phyloP scores from a whole-genome alignment of 2,888 invertebrate genomes.

The Thereva unica region DNA sequence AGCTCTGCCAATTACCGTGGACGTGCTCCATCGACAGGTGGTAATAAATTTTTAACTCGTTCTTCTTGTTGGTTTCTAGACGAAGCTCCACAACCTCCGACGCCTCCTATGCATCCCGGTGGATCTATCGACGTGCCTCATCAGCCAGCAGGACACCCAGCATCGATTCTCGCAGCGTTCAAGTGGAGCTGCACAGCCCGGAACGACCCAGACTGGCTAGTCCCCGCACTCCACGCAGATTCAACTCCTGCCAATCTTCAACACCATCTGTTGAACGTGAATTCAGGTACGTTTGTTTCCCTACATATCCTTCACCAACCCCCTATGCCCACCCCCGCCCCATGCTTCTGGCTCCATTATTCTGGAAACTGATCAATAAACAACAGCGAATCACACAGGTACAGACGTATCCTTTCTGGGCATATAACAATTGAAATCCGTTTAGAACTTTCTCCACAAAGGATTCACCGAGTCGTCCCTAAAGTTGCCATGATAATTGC shows the following conservation, averaged over 20 bases:
- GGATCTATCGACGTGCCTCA: conserved; percentile 51
- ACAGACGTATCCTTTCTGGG: too few species aligned
- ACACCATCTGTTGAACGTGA: conserved; percentile 57
- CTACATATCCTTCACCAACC: background rate
- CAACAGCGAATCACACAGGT: too few species aligned
- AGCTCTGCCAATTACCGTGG: too few species aligned
- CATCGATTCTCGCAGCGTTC: conserved; percentile 55
- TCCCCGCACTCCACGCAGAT: conserved; percentile 54
- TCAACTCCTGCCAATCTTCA: conserved; percentile 53
- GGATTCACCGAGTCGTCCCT: too few species aligned
- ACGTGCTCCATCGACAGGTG: background rate
- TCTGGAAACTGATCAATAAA: too few species aligned
- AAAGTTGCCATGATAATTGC: too few species aligned
- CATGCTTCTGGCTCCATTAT: background rate
- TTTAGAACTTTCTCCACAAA: too few species aligned
- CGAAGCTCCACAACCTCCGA: conserved; percentile 57
- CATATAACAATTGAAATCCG: too few species aligned
- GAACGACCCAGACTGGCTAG: conserved; percentile 51
- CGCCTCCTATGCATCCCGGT: conserved; percentile 49
- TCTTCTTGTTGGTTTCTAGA: conserved; percentile 27
- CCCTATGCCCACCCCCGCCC: background rate
- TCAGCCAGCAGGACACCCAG: conserved; percentile 55
- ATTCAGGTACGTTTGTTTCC: conserved; percentile 50
- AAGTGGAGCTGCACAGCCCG: conserved; percentile 57
- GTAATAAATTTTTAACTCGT: background rate